Evolutionary conservation across 92 coral and sea anemone genomes (phyloP).

Genomic region (Phenganax stokvisi): DNA sequence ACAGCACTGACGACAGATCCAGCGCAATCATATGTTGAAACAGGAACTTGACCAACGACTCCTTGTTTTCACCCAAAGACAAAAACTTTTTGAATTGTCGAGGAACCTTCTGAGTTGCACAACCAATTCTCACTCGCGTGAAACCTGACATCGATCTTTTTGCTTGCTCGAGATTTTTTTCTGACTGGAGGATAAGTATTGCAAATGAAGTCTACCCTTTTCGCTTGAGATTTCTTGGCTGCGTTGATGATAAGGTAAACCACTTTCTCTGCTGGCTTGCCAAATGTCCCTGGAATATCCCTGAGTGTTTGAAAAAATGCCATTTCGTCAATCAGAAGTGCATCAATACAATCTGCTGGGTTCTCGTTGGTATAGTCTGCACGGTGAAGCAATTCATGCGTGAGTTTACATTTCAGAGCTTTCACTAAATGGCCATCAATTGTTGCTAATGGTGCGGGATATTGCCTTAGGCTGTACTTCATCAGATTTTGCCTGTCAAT

Average conservation of each 20-base stretch:
- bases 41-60: constrained; percentile 8
- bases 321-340: constrained; percentile 11
- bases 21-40: constrained; percentile 6
- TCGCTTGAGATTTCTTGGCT: not conserved
- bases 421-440: not conserved
- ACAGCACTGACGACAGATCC: constrained; percentile 1
- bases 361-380: not conserved
- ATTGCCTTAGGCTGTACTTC: constrained; percentile 12
- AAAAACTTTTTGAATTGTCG: constrained; percentile 18
- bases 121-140: not conserved
- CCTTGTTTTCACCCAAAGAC: constrained; percentile 21
- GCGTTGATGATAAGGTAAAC: constrained; percentile 1
- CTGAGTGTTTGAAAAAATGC: constrained; percentile 10
- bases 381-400: constrained; percentile 19
- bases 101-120: constrained; percentile 17
- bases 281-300: constrained; percentile 31
- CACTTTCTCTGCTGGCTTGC: constrained; percentile 2
- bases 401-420: constrained; percentile 15
- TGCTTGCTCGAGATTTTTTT: constrained; percentile 9
- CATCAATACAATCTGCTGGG: constrained; percentile 3
- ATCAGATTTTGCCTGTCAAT: constrained; percentile 20
- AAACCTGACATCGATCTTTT: constrained; percentile 29
- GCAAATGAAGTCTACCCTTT: constrained; percentile 23
- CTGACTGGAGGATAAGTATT: constrained; percentile 26
- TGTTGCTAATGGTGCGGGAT: constrained; percentile 23